Base-by-base conservation (phyloP, 2,888 invertebrate genomes). In the Alsophila aescularia region DNA sequence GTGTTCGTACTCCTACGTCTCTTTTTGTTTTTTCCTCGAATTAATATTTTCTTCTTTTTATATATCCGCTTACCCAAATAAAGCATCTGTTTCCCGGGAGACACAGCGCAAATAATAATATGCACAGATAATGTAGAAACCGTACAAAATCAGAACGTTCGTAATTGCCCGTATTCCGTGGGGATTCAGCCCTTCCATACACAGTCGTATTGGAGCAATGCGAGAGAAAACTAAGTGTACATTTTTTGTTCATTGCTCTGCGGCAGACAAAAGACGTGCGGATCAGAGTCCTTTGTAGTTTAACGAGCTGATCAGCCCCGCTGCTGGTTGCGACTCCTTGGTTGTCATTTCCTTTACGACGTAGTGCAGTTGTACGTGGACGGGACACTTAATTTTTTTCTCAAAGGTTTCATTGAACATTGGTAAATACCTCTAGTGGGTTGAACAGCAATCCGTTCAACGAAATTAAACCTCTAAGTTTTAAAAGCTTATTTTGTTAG, bases 231-330 rank as follows among this genome's bases (percentile, higher is more conserved):
- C 61, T 66, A 60, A 71, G 67, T 70, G 66, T 67, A 66, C 62
- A 66, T 73, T 79, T 80, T 80, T 80, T 78, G 69, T 66, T 72
- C 72, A 58, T 47, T 66, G 65, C 70, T 70, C 61, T 67, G 71
- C 66, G 65, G 67, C 69, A 74, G 72, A 80, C 74, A 77, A 80
- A 54, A 73, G 72, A 72, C 65, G 67, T 59, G 67, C 64, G 75
- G 72, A 80, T 78, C 79, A 70, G 67, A 67, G 67, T 72, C 72
- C 80, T 83, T 84, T 83, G 82, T 81, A 73, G 76, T 72, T 69
- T 77, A 81, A 81, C 77, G 72, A 77, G 71, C 75, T 81, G 78
- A 77, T 78, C 75, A 80, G 73, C 64, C 67, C 58, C 37, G 42
- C 37, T 12, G 36, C 18, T 16, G 55, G 65, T 62, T 61, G 60